Evolutionary conservation across 2,113 vertebrate species (phyloP), one percentile per base, ranked within the genome.

Genomic region (Peromyscus leucopus): DNA sequence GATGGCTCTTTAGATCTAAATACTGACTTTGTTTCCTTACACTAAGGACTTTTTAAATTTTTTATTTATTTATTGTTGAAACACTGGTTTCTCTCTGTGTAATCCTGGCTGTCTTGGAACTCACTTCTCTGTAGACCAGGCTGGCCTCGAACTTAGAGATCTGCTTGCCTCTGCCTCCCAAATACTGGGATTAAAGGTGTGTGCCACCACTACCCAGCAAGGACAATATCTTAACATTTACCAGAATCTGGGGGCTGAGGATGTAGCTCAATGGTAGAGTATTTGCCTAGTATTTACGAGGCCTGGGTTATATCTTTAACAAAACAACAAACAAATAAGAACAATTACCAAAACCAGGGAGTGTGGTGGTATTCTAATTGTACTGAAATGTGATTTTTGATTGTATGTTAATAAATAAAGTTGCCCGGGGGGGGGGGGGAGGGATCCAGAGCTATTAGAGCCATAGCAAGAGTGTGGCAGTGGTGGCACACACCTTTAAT

Each of bases 1-100:
- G 16, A 46, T 91, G 65, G 22, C 48, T 28, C 51, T 95, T 86
- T 88, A 79, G 26, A n/a, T 42, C 21, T 83, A 96, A 75, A 89
- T 85, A 94, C 59, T 92, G 67, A 78, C 79, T 89, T 22, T 93
- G n/a, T 76, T 97, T 91, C 75, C 28, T 93, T 65, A 93, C 90
- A 95, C 78, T 63, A 90, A 83, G 69, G 69, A n/a, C 17, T n/a
- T 36, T 71, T 3, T 61, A 17, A 59, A 17, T 0, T 71, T 71
- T 61, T 61, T 22, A 28, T 63, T 24, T 9, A 7, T 63, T 63
- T 63, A 28, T 65, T 55, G 13, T 55, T n/a, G 71, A 72, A 36
- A n/a, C 17, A 72, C 55, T 36, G 36, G 7, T 72, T 72, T 72
- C 55, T 55, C 63, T 65, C 36, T 72, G 71, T 72, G 17, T n/a